Evolutionary conservation across 2,113 vertebrate species (phyloP), one percentile per base, ranked within the genome.

Genomic region (Salminus brasiliensis): DNA sequence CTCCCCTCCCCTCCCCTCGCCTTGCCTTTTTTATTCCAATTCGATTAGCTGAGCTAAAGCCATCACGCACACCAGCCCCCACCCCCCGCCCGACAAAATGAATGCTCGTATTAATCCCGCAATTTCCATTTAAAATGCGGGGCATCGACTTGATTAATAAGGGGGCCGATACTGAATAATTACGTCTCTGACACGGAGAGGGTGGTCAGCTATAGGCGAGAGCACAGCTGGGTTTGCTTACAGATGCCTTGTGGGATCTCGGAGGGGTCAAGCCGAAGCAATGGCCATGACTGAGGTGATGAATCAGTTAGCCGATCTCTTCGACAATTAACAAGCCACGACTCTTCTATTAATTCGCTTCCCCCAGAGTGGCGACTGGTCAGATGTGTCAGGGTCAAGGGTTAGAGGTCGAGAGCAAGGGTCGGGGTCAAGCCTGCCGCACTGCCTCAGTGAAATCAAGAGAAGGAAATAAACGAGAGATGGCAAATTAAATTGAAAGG

Each of bases 201-300:
- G 86, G 72, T 57, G 49, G 65, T 72, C 67, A 10, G 74, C 92
- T 96, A 95, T 95, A 96, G 95, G 92, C 39, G 92, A 96, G 96
- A 95, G 92, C 95, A 95, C 97, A 98, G 96, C 96, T 99, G 96
- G 95, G 95, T 92, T 94, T 95, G 95, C 93, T 93, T 94, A 93
- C 91, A 93, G 94, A 96, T 90, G 90, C 90, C 97, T 96, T 98
- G 83, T 96, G 97, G 96, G 97, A 98, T 92, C 95, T 86, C 85
- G 81, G 66, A 84, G 79, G 93, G 96, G 96, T 98, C 96, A 98
- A 96, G 96, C 95, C 91, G 92, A 97, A 97, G 97, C 96, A 98
- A 95, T 99, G 98, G 96, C 97, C 96, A 96, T 99, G 97, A 99
- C 97, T 98, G 96, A 98, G 96, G 96, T 96, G 96, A 99, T 98